Base-by-base conservation (phyloP, 2,797 vertebrate genomes). In the Hydrolagus colliei region DNA sequence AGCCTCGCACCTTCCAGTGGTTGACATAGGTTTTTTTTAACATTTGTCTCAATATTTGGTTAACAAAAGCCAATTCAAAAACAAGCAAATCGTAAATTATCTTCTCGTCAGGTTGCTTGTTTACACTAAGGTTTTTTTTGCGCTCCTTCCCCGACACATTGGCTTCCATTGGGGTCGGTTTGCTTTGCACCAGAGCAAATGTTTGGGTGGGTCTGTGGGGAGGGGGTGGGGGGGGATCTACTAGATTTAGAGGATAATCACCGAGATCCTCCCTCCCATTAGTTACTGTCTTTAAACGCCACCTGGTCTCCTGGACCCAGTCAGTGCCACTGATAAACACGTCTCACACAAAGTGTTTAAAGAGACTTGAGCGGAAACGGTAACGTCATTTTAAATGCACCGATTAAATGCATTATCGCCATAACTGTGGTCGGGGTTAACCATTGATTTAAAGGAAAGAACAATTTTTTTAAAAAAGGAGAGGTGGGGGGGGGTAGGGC, bases 1-100 rank as follows among this genome's bases (percentile, higher is more conserved):
- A 27, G 27, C 27, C 27, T 65, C n/a, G 59, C 61, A 62, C 80
- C 52, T 87, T 82, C 63, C 63, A 41, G 79, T 68, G 12, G 67
- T 82, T 82, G 63, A 82, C 79, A 82, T 67, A 65, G 0, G 27
- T 27, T 27, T 27, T 27, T 68, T 82, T 82, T 82, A 82, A 82
- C 79, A 67, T 68, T 75, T 13, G 73, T 75, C 35, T 75, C 73
- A 75, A 52, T 75, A 75, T 75, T 75, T 68, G 63, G 63, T 35
- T 35, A 82, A 82, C 79, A 68, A 68, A 82, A 9, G 62, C 63
- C 63, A 82, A 82, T 68, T 82, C 78, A 41, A 82, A 82, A 41
- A 35, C 79, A 68, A 68, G 27, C 79, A 41, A 9, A 68, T 82
- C 79, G 79, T 68, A 82, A 35, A 82, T 82, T 68, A 68, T 68